A percentile compares a stretch with the other conserved stretches of the same genome.
phyloP scores from a whole-genome alignment of 2,888 invertebrate genomes.

The Quadriops clusia region DNA sequence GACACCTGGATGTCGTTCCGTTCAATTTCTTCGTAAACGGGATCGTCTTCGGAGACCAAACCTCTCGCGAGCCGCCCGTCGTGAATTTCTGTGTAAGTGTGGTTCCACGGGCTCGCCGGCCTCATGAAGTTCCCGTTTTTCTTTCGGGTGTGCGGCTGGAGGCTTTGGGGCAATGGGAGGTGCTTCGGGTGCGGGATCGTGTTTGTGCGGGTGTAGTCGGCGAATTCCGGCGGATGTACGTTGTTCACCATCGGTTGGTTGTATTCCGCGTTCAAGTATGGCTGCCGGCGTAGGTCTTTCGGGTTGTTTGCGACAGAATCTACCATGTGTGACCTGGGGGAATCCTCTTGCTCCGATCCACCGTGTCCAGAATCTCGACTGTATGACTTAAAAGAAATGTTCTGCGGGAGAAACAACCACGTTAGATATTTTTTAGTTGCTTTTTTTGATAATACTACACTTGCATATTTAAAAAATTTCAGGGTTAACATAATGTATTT shows the following conservation, averaged over 20 bases:
- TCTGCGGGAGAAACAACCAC: conserved; percentile 42
- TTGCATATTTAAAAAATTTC: no score
- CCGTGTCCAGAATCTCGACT: conserved; percentile 53
- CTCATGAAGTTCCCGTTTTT: conserved; percentile 35
- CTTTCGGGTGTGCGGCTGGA: conserved; percentile 28
- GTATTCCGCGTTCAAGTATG: conserved; percentile 33
- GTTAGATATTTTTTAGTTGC: neutral
- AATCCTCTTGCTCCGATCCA: conserved; percentile 53
- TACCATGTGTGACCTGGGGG: conserved; percentile 47
- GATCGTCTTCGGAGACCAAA: conserved; percentile 57
- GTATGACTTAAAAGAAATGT: conserved; percentile 76
- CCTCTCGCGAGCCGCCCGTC: conserved; percentile 38
- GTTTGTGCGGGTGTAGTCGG: conserved; percentile 27
- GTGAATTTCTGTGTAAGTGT: conserved; percentile 67
- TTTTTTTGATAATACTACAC: no score
- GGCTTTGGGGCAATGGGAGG: conserved; percentile 24
- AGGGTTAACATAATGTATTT: no score
- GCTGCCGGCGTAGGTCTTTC: conserved; percentile 42
- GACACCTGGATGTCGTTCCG: conserved; percentile 60
- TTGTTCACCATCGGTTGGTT: conserved; percentile 31
- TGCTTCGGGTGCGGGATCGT: conserved; percentile 29
- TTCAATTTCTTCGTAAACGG: conserved; percentile 73
- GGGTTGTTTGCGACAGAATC: conserved; percentile 45
- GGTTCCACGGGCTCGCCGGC: conserved; percentile 52
- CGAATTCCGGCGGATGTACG: conserved; percentile 24